phyloP scores from a whole-genome alignment of 2,888 invertebrate genomes.

The Cabera pusaria region DNA sequence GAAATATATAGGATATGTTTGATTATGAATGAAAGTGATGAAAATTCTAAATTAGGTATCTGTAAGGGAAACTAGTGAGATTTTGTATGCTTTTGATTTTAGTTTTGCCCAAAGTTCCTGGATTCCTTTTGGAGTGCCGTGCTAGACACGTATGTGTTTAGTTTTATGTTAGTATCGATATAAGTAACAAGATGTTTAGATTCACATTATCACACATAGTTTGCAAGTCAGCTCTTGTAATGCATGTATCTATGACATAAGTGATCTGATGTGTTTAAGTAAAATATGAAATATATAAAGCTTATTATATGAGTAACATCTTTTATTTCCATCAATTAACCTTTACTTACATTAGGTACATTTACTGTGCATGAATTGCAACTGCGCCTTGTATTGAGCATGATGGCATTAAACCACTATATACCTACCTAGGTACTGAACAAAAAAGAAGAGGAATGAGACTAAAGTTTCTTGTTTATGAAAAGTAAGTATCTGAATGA shows the following conservation, averaged over 20 bases:
- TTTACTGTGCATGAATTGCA: too few relatives aligned
- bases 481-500: too few relatives aligned
- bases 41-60: constrained; percentile 55
- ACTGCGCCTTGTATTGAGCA: too few relatives aligned
- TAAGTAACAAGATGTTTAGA: constrained; percentile 15
- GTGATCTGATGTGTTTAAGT: constrained; percentile 50
- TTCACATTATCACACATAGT: constrained; percentile 16
- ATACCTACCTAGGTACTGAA: too few relatives aligned
- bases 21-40: constrained; percentile 39
- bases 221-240: constrained; percentile 22
- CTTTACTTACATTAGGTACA: too few relatives aligned
- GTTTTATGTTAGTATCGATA: constrained; percentile 12
- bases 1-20: constrained; percentile 43
- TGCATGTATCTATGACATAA: constrained; percentile 42
- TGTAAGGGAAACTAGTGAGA: constrained; percentile 31
- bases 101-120: constrained; percentile 48
- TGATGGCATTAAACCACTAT: too few relatives aligned
- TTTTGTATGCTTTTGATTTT: constrained; percentile 17
- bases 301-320: constrained; percentile 40
- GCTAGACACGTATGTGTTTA: constrained; percentile 28
- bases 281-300: constrained; percentile 45
- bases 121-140: constrained; percentile 35
- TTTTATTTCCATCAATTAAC: constrained; percentile 38
- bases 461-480: too few relatives aligned
- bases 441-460: too few relatives aligned